Evolutionary conservation across 2,888 invertebrate genomes (phyloP), one percentile per base, ranked within the genome.

Genomic region (Tachina lurida): DNA sequence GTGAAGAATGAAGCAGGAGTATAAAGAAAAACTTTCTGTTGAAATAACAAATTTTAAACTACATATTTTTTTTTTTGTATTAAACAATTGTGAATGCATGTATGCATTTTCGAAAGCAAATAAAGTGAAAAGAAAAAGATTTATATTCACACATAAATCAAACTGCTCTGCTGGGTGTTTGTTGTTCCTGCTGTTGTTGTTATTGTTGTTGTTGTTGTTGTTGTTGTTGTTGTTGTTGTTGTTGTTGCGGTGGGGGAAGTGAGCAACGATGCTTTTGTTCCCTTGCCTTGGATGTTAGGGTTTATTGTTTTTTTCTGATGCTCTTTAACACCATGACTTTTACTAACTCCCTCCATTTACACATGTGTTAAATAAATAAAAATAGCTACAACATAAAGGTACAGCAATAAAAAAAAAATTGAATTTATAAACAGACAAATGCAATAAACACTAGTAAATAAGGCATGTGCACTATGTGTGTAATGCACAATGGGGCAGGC

Each of bases 71-170:
- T 17, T 58, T 8, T 58, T 31, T 31, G 19, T 19, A 4, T 22
- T 67, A 52, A 63, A 31, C 62, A 75, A 82, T 80, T 75, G 70
- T 68, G 68, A 39, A 76, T 54, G 17, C 15, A 31, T 31, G 31
- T 31, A 5, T 0, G 4, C 4, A 52, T 67, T 67, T 45, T 67
- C 39, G 49, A 76, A 74, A 78, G 52, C 43, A 47, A 74, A 63
- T 70, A 19, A 73, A 86, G 49, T 56, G 47, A 62, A 77, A 43
- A 41, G 43, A 71, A 78, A 31, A 63, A 76, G 62, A 80, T 80
- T 83, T 80, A 80, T 80, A 80, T 83, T 80, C 79, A 80, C 76
- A 83, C 86, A 86, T 86, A 76, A 86, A 86, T 86, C 86, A 86
- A 73, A 74, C 43, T 54, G 58, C n/a, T n/a, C n/a, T n/a, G 45